phyloP scores from a whole-genome alignment of 1,140 invertebrate genomes.

The Sarcophaga bullata region DNA sequence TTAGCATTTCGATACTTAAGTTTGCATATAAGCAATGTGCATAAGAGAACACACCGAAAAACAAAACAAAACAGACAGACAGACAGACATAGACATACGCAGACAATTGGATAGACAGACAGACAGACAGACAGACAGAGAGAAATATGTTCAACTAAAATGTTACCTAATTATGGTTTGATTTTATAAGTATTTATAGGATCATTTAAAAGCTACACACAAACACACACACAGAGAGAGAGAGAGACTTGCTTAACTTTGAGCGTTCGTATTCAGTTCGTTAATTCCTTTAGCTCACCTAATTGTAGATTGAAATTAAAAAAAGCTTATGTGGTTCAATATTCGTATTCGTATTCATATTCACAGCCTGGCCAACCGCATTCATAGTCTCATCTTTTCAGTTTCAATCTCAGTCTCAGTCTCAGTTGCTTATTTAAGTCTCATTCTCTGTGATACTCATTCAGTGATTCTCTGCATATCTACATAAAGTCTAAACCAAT shows the following conservation, averaged over 20 bases:
- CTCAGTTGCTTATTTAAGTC: too few species aligned
- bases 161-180: conserved; percentile 20
- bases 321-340: background rate
- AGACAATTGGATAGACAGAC: background rate
- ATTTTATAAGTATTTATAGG: background rate
- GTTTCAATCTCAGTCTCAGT: background rate
- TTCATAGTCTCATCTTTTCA: background rate
- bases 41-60: background rate
- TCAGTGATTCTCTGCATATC: background rate
- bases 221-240: too few species aligned
- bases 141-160: conserved; percentile 13
- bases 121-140: background rate
- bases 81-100: background rate
- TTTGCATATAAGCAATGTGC: background rate
- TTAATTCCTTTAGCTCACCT: too few species aligned
- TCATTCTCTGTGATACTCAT: too few species aligned
- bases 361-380: too few species aligned
- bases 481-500: conserved; percentile 40
- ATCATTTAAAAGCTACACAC: too few species aligned
- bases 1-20: background rate
- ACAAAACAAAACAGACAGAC: too few species aligned
- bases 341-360: background rate
- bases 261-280: too few species aligned
- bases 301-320: background rate
- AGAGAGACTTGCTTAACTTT: too few species aligned